Base-by-base conservation (phyloP, 2,113 vertebrate genomes). In the Clarias gariepinus region DNA sequence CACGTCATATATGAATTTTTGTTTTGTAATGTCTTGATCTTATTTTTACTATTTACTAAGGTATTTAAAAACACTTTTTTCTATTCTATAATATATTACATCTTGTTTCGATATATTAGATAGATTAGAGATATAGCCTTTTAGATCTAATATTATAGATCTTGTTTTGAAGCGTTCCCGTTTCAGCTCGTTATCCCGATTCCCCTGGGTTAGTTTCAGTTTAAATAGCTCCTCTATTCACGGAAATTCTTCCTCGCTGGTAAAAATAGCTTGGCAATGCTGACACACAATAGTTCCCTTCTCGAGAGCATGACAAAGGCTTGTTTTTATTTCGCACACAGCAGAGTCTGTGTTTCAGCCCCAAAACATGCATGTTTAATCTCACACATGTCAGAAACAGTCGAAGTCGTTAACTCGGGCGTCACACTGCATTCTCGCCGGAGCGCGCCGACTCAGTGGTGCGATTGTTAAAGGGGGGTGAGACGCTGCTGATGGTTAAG, bases 211-310 rank as follows among this genome's bases (percentile, higher is more conserved):
- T 81, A 3, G 55, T 85, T 85, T 82, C 84, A 68, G 78, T 73
- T 82, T 73, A 89, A 87, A 87, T 85, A 69, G 52, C 73, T 78
- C 79, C 58, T 78, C 82, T 85, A 77, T 87, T 85, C 71, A 79
- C 63, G 80, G 36, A 85, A 76, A 85, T 83, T 87, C 47, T 73
- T 79, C 47, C 79, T 83, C 63, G 23, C 19, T 30, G 74, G 25
- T 80, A 57, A 85, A 85, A 87, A 85, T 89, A 74, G 78, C 79
- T 25, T 21, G 52, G 82, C 63, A 47, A 13, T 28, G n/a, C 73
- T 88, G 86, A 78, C 55, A 87, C 88, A 89, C 77, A 87, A 82
- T 85, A 81, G 83, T 63, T 78, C 83, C 68, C 33, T 85, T 78
- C 81, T 74, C 4, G n/a, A 47, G 36, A 82, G 64, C 10, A 19